These are phyloP conservation scores for Blomia tropicalis DNA, from an alignment of 2,888 invertebrate species.

Conservation along the genomic window DNA sequence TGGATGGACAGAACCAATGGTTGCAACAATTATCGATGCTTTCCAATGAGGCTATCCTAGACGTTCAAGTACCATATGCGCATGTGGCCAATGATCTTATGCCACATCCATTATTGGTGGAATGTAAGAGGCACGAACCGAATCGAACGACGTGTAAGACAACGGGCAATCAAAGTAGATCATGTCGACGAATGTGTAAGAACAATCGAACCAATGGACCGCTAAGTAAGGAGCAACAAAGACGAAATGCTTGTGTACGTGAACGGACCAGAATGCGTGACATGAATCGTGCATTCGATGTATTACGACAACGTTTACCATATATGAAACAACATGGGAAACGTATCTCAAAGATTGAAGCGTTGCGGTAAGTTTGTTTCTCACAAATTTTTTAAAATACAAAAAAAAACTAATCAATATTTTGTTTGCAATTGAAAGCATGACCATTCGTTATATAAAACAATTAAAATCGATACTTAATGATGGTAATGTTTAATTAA, in stretches of 20 bases:
- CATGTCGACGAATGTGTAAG: background rate
- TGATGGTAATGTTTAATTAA: background rate
- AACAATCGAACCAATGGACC: background rate
- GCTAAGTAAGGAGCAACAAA: constrained; percentile 28
- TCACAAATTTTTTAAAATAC: background rate
- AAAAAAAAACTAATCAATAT: background rate
- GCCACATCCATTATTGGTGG: background rate
- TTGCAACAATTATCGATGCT: constrained; percentile 7
- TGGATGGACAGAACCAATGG: background rate
- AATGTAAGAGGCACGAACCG: background rate
- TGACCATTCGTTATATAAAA: constrained; percentile 10
- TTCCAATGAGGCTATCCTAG: background rate
- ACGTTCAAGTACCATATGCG: background rate
- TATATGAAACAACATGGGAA: constrained; percentile 57
- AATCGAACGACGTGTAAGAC: background rate
- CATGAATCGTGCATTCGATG: constrained; percentile 66
- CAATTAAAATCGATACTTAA: constrained; percentile 9
- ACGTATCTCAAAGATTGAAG: constrained; percentile 69
- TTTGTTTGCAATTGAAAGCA: background rate
- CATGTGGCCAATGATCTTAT: background rate
- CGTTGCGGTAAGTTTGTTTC: constrained; percentile 46
- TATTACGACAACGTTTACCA: constrained; percentile 55
- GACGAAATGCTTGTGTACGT: constrained; percentile 61
- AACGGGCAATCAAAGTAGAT: background rate
- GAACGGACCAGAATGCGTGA: constrained; percentile 68